phyloP scores from a whole-genome alignment of 2,888 invertebrate genomes.

The Diplolepis rosae region DNA sequence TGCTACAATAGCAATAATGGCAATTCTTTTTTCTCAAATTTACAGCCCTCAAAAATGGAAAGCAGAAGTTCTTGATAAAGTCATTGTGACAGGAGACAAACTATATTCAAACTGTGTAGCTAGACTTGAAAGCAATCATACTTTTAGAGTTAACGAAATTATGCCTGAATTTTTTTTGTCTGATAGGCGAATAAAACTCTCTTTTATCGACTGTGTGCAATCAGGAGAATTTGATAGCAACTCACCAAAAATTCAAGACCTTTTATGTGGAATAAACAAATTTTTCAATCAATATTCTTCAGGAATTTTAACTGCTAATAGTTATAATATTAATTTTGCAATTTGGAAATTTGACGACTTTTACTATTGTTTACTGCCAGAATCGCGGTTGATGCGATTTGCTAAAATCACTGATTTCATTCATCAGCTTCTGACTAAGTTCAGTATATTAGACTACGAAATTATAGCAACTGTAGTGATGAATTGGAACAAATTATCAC shows the following conservation, averaged over 20 bases:
- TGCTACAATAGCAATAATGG: constrained; percentile 61
- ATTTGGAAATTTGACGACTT: constrained; percentile 59
- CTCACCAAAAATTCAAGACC: constrained; percentile 54
- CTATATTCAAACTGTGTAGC: constrained; percentile 60
- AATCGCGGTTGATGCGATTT: constrained; percentile 56
- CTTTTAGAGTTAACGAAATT: constrained; percentile 57
- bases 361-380: constrained; percentile 60
- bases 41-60: constrained; percentile 64
- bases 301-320: constrained; percentile 55
- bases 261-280: constrained; percentile 54
- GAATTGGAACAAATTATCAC: constrained; percentile 59
- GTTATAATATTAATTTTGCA: constrained; percentile 51
- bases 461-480: constrained; percentile 63
- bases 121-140: constrained; percentile 49
- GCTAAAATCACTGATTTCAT: constrained; percentile 41
- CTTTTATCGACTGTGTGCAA: constrained; percentile 65
- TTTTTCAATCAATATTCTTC: constrained; percentile 58
- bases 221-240: constrained; percentile 57
- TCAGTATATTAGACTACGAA: constrained; percentile 59
- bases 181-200: constrained; percentile 60
- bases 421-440: constrained; percentile 46
- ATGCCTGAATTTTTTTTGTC: constrained; percentile 66
- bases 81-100: constrained; percentile 62
- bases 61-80: constrained; percentile 58
- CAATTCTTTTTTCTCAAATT: constrained; percentile 63